Conservation (phyloP, 2,797 vertebrate genomes). For the Danio jaintianensis region DNA sequence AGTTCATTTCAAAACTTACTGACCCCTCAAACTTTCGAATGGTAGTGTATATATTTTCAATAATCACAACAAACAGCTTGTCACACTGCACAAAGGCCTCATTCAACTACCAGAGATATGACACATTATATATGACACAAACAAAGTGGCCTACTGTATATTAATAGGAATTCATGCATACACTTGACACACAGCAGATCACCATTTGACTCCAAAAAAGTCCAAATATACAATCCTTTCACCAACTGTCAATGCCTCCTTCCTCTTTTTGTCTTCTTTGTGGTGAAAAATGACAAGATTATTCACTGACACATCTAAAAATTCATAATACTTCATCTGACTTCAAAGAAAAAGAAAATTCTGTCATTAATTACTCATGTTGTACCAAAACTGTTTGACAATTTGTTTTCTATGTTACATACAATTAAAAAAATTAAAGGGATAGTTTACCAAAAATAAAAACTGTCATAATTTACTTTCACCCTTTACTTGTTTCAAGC, state of each 20-base stretch:
- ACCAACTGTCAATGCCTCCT: not conserved
- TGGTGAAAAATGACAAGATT: not conserved
- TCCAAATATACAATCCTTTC: not conserved
- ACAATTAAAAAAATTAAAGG: too few species aligned
- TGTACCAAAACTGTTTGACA: not conserved
- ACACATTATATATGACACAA: not conserved
- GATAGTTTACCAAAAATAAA: too few species aligned
- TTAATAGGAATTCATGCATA: not conserved
- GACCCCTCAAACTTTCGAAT: not conserved
- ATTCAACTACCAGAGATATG: not conserved
- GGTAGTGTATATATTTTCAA: not conserved
- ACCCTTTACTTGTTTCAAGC: too few species aligned
- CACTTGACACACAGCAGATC: not conserved
- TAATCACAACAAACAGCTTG: constrained; percentile 4
- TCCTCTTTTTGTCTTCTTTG: not conserved
- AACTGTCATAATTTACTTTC: too few species aligned
- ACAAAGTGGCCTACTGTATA: not conserved
- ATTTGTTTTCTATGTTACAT: not conserved
- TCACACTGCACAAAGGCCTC: not conserved
- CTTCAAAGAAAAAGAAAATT: too few species aligned
- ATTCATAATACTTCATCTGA: too few species aligned
- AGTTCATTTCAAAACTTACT: not conserved
- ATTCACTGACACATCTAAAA: not conserved
- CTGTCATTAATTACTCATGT: not conserved
- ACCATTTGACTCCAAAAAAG: not conserved